Evolutionary conservation across 1,140 invertebrate species (phyloP), one percentile per base, ranked within the genome.

Genomic region (Paralvinella palmiformis): DNA sequence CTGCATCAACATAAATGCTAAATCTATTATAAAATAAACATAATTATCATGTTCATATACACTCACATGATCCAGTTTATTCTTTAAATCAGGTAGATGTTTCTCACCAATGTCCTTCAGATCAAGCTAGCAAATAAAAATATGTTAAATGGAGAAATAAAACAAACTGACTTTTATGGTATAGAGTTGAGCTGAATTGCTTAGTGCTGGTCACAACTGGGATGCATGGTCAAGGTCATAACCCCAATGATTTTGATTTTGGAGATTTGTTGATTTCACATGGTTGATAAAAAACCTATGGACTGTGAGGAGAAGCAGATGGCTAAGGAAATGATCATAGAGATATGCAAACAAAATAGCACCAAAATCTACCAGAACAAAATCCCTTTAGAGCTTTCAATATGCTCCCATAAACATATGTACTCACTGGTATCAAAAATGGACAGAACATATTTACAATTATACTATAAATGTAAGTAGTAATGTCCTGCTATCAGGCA

Each of bases 31-130:
- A 3, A 29, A 22, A 13, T 10, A 27, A 29, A n/a, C 24, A 52
- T 52, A 50, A 5, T 6, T 22, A 27, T 7, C 10, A 44, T 15
- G n/a, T 20, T 17, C 61, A 77, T 75, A 73, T 72, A 81, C 77
- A 69, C 71, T 78, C 58, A 79, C 76, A 58, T 75, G 58, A 68
- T 77, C n/a, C 72, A 70, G 63, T 68, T 64, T 69, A 56, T 71
- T 73, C 6, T 78, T 63, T 31, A 77, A 76, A 57, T 79, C 75
- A 65, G 77, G 73, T 6, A 81, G 66, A 72, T 73, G 78, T 60
- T 69, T 73, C 41, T 70, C 69, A 13, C 78, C 77, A 65, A 80
- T 75, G 15, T 92, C 89, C 73, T 87, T 86, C 22, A 92, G 82
- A 45, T 60, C 58, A 10, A 10, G 58, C 58, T 60, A 41, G 58